Evolutionary conservation across 2,113 vertebrate genomes (phyloP).

Genomic region (Mobula birostris): DNA sequence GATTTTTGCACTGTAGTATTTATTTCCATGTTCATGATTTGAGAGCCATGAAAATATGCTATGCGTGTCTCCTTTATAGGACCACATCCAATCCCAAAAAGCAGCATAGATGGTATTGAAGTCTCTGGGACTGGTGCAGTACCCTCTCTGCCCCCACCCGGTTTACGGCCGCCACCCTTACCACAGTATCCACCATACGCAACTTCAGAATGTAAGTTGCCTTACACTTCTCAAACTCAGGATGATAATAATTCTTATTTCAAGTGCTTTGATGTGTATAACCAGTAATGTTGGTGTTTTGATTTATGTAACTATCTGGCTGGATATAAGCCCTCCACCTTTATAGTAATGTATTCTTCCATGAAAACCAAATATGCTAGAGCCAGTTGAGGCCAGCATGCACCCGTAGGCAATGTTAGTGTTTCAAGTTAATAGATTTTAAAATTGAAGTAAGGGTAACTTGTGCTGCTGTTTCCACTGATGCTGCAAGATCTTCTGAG

Average conservation of each 20-base stretch:
- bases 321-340: not conserved
- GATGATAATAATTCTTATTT: constrained; percentile 3
- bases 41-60: constrained; percentile 28
- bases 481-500: not conserved
- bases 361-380: no score
- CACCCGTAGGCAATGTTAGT: no score
- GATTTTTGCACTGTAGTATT: not conserved
- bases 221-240: constrained; percentile 32
- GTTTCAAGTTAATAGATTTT: not conserved
- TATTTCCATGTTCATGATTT: not conserved
- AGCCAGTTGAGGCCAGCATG: no score
- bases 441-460: no score
- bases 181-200: constrained; percentile 85
- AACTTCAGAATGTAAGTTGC: constrained; percentile 88
- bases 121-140: constrained; percentile 74
- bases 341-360: not conserved
- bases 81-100: constrained; percentile 74
- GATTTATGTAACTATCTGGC: not conserved
- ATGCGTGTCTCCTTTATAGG: constrained; percentile 64
- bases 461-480: no score
- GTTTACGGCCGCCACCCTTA: constrained; percentile 69
- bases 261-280: not conserved
- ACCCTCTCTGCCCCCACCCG: constrained; percentile 76
- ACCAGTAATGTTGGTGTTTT: not conserved
- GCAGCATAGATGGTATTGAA: constrained; percentile 75